Evolutionary conservation across 2,888 invertebrate species (phyloP).

Genomic region (Opisthograptis luteolata): DNA sequence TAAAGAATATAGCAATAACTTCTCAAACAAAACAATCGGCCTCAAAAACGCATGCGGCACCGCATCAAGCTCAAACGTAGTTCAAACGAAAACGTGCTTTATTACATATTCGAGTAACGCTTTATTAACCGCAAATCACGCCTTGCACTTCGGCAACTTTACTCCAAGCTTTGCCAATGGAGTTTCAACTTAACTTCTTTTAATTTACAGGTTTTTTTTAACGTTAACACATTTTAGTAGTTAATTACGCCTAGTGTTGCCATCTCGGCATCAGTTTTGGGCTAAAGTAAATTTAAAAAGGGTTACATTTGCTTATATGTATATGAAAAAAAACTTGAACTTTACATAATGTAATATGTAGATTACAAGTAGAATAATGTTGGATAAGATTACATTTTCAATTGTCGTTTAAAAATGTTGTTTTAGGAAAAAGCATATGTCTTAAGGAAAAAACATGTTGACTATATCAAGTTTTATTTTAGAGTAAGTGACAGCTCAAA

Average conservation of each 20-base stretch:
- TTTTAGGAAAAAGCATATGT: too few species aligned
- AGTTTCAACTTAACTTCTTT: conserved; percentile 1
- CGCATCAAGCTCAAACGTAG: not conserved
- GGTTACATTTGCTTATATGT: too few species aligned
- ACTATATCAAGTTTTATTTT: too few species aligned
- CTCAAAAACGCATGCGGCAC: conserved; percentile 25
- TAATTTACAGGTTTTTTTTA: not conserved
- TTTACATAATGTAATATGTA: too few species aligned
- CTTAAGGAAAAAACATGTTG: too few species aligned
- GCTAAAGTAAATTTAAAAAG: too few species aligned
- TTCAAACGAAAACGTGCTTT: conserved; percentile 11
- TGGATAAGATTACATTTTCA: too few species aligned
- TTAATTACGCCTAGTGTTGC: conserved; percentile 7
- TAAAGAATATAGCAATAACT: conserved; percentile 31
- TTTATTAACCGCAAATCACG: not conserved
- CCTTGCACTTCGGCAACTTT: conserved; percentile 1
- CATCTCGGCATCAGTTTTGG: too few species aligned
- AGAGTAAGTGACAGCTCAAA: too few species aligned
- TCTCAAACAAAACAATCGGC: conserved; percentile 31
- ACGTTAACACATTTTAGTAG: not conserved
- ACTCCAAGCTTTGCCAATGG: not conserved
- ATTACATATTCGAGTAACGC: not conserved
- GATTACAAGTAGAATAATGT: too few species aligned
- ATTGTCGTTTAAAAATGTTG: too few species aligned
- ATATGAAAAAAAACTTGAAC: too few species aligned